phyloP scores from a whole-genome alignment of 37 sponge, comb jelly and placozoan species.

The Theonella swinhoei region DNA sequence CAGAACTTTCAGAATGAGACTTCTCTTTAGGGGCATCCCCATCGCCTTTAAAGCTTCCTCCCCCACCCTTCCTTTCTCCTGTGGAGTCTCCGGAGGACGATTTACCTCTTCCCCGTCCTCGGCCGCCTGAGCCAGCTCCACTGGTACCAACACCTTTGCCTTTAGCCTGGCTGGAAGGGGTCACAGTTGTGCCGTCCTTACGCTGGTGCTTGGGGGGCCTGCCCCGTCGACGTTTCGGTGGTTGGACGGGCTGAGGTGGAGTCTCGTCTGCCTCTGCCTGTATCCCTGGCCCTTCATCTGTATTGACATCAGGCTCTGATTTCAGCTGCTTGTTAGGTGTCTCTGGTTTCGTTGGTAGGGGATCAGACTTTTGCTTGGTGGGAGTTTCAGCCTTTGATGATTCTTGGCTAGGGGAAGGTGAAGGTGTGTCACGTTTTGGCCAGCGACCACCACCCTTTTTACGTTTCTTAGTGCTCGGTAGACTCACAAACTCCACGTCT shows the following conservation, averaged over 20 bases:
- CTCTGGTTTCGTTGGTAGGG: not conserved
- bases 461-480: slow-evolving; percentile 9
- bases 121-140: not conserved
- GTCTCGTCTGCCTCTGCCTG: not conserved
- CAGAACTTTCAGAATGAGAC: not conserved
- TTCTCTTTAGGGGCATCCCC: not conserved
- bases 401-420: not conserved
- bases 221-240: slow-evolving; percentile 21
- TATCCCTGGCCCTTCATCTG: not conserved
- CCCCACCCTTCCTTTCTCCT: not conserved
- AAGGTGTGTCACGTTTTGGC: not conserved
- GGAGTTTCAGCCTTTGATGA: not conserved
- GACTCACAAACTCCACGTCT: slow-evolving; percentile 41
- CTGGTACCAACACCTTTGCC: not conserved
- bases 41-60: not conserved
- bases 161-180: not conserved
- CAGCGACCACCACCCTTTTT: not conserved
- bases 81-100: not conserved
- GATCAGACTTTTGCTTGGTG: not conserved
- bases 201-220: slow-evolving; percentile 21
- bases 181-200: not conserved
- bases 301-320: not conserved
- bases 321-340: not conserved
- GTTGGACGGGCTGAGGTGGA: slow-evolving; percentile 7
- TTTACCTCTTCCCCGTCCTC: not conserved